Evolutionary conservation across 1,140 invertebrate species (phyloP).

Genomic region (Cotesia chilonis): DNA sequence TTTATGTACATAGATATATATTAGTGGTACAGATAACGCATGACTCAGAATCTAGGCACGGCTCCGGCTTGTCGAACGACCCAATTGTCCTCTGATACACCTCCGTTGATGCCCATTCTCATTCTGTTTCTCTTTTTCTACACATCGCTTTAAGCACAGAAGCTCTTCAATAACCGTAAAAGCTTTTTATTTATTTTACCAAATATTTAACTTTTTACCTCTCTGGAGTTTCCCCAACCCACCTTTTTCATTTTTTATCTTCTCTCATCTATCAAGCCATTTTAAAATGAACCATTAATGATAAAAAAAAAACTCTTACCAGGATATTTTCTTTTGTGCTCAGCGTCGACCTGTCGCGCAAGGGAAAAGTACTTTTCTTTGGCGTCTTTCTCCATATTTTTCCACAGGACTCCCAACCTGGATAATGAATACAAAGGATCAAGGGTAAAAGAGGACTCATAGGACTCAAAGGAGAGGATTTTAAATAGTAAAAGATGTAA

Average conservation of each 20-base stretch:
- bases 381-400: constrained; percentile 62
- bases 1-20: background rate
- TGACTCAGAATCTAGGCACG: constrained; percentile 24
- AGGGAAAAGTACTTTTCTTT: constrained; percentile 70
- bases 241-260: no score
- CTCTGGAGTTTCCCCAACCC: no score
- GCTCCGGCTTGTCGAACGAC: constrained; percentile 21
- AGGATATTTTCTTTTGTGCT: constrained; percentile 74
- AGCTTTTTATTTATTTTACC: no score
- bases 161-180: background rate
- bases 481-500: no score
- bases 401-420: constrained; percentile 68
- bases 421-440: constrained; percentile 31
- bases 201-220: no score
- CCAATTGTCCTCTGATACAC: constrained; percentile 16
- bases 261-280: no score
- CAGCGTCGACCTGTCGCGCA: constrained; percentile 68
- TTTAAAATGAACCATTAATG: no score
- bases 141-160: background rate
- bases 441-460: constrained; percentile 17
- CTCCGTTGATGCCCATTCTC: background rate
- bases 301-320: constrained; percentile 51
- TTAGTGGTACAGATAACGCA: constrained; percentile 13
- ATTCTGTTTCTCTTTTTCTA: background rate
- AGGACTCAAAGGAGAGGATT: no score